These are phyloP conservation scores for Probaryconus sp. DNA, from an alignment of 1,140 invertebrate genomes.

Conservation along the genomic window DNA sequence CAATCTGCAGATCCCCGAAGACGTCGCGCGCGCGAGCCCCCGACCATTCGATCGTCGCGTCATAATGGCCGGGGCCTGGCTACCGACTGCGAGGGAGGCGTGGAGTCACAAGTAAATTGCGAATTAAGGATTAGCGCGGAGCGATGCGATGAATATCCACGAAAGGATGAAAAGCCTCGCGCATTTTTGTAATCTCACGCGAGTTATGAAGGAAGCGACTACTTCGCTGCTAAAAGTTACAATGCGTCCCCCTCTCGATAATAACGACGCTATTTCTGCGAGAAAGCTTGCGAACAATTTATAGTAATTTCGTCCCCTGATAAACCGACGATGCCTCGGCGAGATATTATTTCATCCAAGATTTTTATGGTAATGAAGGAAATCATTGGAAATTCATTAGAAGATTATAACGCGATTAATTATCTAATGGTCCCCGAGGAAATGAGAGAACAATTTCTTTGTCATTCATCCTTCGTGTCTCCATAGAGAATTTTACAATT, in stretches of 20 bases:
- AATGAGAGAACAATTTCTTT: no score
- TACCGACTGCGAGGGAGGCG: no score
- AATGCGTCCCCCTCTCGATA: slow-evolving; percentile 36
- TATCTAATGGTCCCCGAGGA: no score
- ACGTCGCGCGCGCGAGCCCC: not conserved
- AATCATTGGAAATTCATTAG: slow-evolving; percentile 9
- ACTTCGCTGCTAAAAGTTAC: slow-evolving; percentile 22
- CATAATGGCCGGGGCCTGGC: no score
- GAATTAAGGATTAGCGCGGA: slow-evolving; percentile 36
- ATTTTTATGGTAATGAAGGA: not conserved
- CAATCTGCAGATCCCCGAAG: slow-evolving; percentile 58
- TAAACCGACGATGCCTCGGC: slow-evolving; percentile 21
- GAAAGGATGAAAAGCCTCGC: slow-evolving; percentile 15
- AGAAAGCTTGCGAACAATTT: slow-evolving; percentile 31
- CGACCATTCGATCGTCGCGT: slow-evolving; percentile 26
- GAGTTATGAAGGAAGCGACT: slow-evolving; percentile 36
- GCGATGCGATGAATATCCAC: slow-evolving; percentile 21
- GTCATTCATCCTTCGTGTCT: no score
- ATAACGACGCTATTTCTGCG: slow-evolving; percentile 38
- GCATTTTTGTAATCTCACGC: slow-evolving; percentile 41
- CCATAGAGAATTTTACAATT: no score
- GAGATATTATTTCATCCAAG: slow-evolving; percentile 15
- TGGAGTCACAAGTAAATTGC: slow-evolving; percentile 38
- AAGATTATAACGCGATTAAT: no score
- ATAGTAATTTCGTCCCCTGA: slow-evolving; percentile 38